Evolutionary conservation across 1,140 invertebrate species (phyloP).

Genomic region (Drosophila ercepeae): DNA sequence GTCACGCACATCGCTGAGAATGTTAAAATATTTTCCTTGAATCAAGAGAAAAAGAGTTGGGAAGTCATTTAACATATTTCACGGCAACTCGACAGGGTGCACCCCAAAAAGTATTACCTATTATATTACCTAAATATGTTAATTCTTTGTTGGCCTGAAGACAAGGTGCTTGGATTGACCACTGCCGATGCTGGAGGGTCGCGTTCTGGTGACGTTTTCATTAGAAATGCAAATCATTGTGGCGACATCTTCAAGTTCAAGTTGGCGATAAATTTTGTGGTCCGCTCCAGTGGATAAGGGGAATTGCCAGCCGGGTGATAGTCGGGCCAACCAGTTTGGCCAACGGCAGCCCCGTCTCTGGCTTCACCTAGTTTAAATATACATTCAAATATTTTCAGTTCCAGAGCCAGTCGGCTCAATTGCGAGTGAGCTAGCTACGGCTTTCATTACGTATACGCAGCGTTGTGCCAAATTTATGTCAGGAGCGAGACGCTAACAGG

Average conservation of each 20-base stretch:
- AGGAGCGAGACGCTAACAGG: conserved; percentile 18
- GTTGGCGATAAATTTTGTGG: conserved; percentile 64
- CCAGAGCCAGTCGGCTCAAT: conserved; percentile 27
- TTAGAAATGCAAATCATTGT: conserved; percentile 69
- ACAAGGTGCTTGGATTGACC: conserved; percentile 14
- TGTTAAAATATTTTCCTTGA: conserved; percentile 29
- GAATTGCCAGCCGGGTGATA: conserved; percentile 66
- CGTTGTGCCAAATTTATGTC: conserved; percentile 60
- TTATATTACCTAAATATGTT: conserved; percentile 38
- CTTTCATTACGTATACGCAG: conserved; percentile 67
- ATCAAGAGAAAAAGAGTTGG: conserved; percentile 23
- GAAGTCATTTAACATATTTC: conserved; percentile 25
- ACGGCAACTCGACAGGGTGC: conserved; percentile 24
- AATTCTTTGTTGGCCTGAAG: conserved; percentile 18
- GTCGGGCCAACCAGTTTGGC: conserved; percentile 51
- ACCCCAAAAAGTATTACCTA: conserved; percentile 20
- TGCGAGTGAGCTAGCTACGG: conserved; percentile 25
- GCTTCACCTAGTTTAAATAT: conserved; percentile 31
- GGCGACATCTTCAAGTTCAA: conserved; percentile 74
- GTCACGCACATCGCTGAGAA: neutral
- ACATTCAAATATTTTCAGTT: neutral
- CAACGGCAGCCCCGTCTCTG: conserved; percentile 46
- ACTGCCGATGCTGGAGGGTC: conserved; percentile 30
- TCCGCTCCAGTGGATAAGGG: conserved; percentile 15
- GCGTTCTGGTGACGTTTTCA: conserved; percentile 57